Conservation (phyloP, 2,888 invertebrate genomes). For the Anorthoa munda region DNA sequence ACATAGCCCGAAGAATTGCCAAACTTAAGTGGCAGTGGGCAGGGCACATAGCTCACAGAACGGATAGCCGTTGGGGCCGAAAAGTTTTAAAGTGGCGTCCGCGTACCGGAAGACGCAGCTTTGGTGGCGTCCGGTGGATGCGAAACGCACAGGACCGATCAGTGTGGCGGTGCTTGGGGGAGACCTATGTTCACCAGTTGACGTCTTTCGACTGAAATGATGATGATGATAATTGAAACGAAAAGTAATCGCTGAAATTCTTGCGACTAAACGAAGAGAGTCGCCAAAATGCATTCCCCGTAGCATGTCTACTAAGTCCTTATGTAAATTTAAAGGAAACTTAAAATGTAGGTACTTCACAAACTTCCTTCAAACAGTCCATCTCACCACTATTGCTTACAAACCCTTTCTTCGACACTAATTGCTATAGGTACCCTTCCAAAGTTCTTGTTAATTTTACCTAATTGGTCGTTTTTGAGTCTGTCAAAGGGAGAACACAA, state of each 20-base stretch:
- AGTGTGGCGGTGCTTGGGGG: too few relatives aligned
- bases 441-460: conserved; percentile 48
- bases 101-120: too few relatives aligned
- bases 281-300: background rate
- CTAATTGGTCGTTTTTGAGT: conserved; percentile 47
- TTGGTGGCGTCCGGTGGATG: too few relatives aligned
- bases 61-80: too few relatives aligned
- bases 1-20: too few relatives aligned
- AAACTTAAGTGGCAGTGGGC: too few relatives aligned
- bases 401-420: conserved; percentile 40
- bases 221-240: too few relatives aligned
- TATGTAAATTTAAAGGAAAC: background rate
- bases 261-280: background rate
- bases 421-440: conserved; percentile 40
- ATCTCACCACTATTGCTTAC: conserved; percentile 29
- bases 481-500: conserved; percentile 44
- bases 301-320: background rate
- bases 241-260: background rate
- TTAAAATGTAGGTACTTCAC: background rate
- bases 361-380: conserved; percentile 15
- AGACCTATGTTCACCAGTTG: too few relatives aligned
- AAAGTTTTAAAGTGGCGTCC: too few relatives aligned
- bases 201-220: too few relatives aligned
- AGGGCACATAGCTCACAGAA: too few relatives aligned
- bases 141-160: too few relatives aligned